Evolutionary conservation across 2,797 vertebrate genomes (phyloP), one percentile per base, ranked within the genome.

Genomic region (Ctenochaetus hawaiiensis): DNA sequence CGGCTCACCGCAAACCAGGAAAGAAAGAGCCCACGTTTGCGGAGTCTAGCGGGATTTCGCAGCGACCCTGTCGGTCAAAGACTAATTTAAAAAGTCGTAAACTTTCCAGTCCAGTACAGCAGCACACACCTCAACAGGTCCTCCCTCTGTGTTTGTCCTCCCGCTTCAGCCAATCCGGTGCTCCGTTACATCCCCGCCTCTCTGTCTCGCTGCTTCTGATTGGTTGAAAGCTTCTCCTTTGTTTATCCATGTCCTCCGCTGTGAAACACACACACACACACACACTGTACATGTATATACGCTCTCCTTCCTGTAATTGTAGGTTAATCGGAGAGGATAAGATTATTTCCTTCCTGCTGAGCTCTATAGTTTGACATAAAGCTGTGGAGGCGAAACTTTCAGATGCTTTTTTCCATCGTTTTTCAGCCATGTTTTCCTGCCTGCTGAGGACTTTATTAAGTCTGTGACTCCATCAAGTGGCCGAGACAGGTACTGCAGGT

Each of bases 151-250:
- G 49, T 48, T 5, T n/a, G 17, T n/a, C 0, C 66, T 45, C 1
- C 44, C 1, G 16, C 23, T 0, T 44, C 61, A 61, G 59, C 82
- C 84, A 88, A 90, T 81, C 80, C n/a, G 5, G 0, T 0, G 1
- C 41, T 0, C 14, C 0, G 48, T 84, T 1, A 20, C 77, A 74
- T 54, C 30, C 0, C 22, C 0, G 0, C 9, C 0, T 0, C n/a
- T 57, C 7, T 26, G 83, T 77, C 0, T 63, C 51, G 0, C 0
- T 3, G 2, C 0, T 4, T 68, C 0, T 67, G 5, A 89, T 86
- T 75, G 81, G 79, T 54, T 0, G 0, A 57, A 14, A 37, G 6
- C 7, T 37, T 58, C 22, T 12, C 34, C 53, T 80, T 66, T 76
- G 78, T 78, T 60, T 63, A 62, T 41, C 30, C 18, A 70, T 22